Conservation (phyloP, 2,113 vertebrate species). For the Tragulus kanchil region DNA sequence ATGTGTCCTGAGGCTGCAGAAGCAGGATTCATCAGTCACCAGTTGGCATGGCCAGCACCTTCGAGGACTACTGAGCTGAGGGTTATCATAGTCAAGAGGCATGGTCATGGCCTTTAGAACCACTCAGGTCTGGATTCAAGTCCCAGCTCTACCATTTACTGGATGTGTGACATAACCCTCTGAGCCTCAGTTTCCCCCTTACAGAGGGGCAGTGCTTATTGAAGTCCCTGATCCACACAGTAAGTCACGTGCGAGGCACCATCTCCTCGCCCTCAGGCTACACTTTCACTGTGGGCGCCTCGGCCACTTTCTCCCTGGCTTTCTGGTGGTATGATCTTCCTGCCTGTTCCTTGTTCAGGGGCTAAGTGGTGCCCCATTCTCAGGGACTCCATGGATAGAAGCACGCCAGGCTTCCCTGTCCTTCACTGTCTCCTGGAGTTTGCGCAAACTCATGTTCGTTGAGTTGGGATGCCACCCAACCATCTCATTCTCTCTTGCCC, state of each 20-base stretch:
- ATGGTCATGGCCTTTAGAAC: not conserved
- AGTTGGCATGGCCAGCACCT: not conserved
- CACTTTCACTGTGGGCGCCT: rapidly evolving
- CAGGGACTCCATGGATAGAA: not conserved
- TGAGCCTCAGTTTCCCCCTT: not conserved
- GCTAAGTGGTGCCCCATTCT: not conserved
- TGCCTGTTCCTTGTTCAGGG: not conserved
- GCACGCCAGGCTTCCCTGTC: not conserved
- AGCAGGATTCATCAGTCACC: not conserved
- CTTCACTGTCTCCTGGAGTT: not conserved
- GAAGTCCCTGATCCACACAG: too few species aligned
- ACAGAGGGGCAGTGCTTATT: not conserved
- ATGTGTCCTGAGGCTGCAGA: not conserved
- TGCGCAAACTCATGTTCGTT: not conserved
- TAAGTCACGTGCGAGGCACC: rapidly evolving
- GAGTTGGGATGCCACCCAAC: not conserved
- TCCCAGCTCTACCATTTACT: not conserved
- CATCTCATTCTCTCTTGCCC: not conserved
- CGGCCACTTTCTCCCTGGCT: too few species aligned
- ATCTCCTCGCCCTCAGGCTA: not conserved
- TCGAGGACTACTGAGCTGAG: not conserved
- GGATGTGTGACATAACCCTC: not conserved
- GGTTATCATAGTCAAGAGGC: not conserved
- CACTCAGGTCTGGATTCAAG: not conserved
- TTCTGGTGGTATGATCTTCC: not conserved